These are phyloP conservation scores for Lycia hirtaria DNA, from an alignment of 2,888 invertebrate genomes.

Conservation along the genomic window DNA sequence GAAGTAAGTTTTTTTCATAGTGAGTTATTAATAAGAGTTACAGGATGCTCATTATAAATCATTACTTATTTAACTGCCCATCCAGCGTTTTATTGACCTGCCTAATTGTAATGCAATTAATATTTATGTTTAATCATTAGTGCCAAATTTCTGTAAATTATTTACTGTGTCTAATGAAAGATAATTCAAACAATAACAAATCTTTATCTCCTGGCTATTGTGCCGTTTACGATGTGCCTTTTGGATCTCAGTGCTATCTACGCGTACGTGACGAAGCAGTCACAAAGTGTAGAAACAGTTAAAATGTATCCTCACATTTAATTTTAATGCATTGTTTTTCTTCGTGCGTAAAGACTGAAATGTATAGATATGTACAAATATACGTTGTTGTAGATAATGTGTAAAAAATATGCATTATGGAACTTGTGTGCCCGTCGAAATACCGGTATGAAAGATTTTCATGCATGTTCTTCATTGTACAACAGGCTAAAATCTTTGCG, in stretches of 20 bases:
- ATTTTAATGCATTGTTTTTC: slow-evolving; percentile 55
- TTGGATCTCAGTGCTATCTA: slow-evolving; percentile 55
- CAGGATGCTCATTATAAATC: slow-evolving; percentile 80
- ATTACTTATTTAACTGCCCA: slow-evolving; percentile 56
- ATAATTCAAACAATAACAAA: slow-evolving; percentile 20
- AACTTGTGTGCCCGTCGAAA: slow-evolving; percentile 60
- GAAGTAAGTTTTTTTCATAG: slow-evolving; percentile 44
- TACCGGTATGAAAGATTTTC: slow-evolving; percentile 49
- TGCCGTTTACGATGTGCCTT: slow-evolving; percentile 73
- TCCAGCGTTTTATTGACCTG: slow-evolving; percentile 49
- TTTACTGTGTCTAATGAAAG: slow-evolving; percentile 28
- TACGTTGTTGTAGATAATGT: slow-evolving; percentile 67
- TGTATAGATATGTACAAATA: slow-evolving; percentile 70
- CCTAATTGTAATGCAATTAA: slow-evolving; percentile 20
- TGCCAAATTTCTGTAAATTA: slow-evolving; percentile 44
- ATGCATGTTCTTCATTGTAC: slow-evolving; percentile 40
- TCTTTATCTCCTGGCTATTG: slow-evolving; percentile 47
- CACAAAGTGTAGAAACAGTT: slow-evolving; percentile 41
- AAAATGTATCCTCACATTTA: slow-evolving; percentile 42
- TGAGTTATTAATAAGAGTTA: slow-evolving; percentile 56
- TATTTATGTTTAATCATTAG: slow-evolving; percentile 28
- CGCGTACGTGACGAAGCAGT: slow-evolving; percentile 61
- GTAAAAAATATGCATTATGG: slow-evolving; percentile 58
- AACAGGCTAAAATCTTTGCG: slow-evolving; percentile 42
- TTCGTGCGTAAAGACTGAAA: slow-evolving; percentile 71